Evolutionary conservation across 2,888 invertebrate species (phyloP).

Genomic region (Caenorhabditis panamensis): DNA sequence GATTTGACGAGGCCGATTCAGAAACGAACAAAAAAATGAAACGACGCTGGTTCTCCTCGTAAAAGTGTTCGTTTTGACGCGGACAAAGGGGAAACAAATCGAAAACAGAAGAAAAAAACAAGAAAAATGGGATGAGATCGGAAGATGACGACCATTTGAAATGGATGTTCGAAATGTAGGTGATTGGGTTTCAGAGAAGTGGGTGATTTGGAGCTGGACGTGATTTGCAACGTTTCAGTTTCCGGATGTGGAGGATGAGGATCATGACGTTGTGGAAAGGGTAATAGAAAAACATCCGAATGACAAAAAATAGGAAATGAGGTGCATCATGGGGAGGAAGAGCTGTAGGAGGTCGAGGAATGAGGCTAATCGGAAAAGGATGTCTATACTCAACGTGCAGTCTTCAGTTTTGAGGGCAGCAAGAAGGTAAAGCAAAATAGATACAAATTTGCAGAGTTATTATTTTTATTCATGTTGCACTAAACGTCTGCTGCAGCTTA

Average conservation of each 20-base stretch:
- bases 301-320: constrained; percentile 15
- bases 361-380: constrained; percentile 44
- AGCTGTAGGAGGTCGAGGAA: constrained; percentile 22
- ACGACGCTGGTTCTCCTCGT: constrained; percentile 7
- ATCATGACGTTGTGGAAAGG: constrained; percentile 19
- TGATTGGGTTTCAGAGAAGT: constrained; percentile 1
- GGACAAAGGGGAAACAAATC: too few species aligned
- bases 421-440: too few species aligned
- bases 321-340: not conserved
- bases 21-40: constrained; percentile 8
- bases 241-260: too few species aligned
- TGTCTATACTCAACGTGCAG: constrained; percentile 32
- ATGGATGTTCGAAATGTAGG: not conserved
- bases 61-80: constrained; percentile 20
- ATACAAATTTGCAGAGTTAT: too few species aligned
- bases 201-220: not conserved
- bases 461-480: too few species aligned
- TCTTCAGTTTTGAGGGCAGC: constrained; percentile 34
- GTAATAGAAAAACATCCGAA: constrained; percentile 6
- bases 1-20: not conserved
- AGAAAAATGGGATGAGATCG: constrained; percentile 16
- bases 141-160: not conserved
- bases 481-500: too few species aligned
- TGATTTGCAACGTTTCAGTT: too few species aligned
- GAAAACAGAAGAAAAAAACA: not conserved